Evolutionary conservation across 1,140 invertebrate genomes (phyloP).

Genomic region (Scylla paramamosain): DNA sequence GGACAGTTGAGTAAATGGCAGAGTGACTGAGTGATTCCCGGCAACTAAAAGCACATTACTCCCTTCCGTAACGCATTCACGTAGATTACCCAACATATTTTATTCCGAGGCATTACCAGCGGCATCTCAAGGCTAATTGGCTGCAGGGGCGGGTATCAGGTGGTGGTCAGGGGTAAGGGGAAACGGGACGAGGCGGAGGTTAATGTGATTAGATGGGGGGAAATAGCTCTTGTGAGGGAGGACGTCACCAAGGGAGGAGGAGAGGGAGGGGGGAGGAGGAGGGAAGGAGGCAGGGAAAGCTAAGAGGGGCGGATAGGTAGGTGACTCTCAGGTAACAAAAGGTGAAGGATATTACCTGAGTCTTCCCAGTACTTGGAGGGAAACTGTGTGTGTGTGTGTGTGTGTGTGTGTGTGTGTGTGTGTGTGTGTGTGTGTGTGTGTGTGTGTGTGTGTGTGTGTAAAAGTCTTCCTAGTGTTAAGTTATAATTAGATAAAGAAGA

Average conservation of each 20-base stretch:
- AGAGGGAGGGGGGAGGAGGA: neutral
- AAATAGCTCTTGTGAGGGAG: neutral
- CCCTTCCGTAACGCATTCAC: neutral
- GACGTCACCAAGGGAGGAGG: neutral
- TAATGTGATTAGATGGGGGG: conserved; percentile 3
- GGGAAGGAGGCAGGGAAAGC: neutral
- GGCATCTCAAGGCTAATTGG: neutral
- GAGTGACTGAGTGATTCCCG: neutral
- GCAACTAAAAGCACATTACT: neutral
- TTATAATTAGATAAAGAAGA: too few relatives aligned
- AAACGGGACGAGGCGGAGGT: neutral
- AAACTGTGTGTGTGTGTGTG: too few relatives aligned
- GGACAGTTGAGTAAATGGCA: neutral
- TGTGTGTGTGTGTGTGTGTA: too few relatives aligned
- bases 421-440: too few relatives aligned
- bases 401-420: too few relatives aligned
- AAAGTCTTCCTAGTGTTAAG: too few relatives aligned
- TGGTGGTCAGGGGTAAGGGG: neutral
- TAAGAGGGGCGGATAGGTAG: neutral
- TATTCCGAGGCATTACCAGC: neutral
- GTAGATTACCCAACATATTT: neutral
- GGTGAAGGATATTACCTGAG: neutral
- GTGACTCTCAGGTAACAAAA: conserved; percentile 16
- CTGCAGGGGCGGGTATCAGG: neutral
- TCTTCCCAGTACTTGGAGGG: too few relatives aligned